phyloP scores from a whole-genome alignment of 2,113 vertebrate species.

The Hippocampus guttulatus region DNA sequence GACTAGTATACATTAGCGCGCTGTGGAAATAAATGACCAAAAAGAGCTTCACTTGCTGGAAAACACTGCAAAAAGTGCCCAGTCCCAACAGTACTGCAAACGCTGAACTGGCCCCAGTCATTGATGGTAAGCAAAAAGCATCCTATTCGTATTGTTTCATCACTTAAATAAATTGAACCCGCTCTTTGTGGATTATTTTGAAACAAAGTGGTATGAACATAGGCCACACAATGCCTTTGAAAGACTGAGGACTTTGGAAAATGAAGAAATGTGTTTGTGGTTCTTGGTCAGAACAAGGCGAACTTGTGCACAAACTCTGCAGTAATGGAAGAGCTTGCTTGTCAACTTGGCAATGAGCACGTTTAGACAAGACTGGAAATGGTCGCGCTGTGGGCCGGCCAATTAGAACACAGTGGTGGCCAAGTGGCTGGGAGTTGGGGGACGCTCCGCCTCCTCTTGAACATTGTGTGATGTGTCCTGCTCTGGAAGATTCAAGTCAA shows the following conservation, averaged over 20 bases:
- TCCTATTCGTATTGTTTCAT: neutral
- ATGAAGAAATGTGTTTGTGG: constrained; percentile 13
- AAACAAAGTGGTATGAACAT: constrained; percentile 8
- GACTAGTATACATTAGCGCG: constrained; percentile 23
- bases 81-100: constrained; percentile 36
- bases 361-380: constrained; percentile 20
- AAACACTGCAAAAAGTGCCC: constrained; percentile 43
- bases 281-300: constrained; percentile 51
- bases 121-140: constrained; percentile 14
- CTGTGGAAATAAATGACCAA: constrained; percentile 32
- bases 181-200: constrained; percentile 12
- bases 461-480: constrained; percentile 33
- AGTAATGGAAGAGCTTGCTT: constrained; percentile 54
- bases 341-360: constrained; percentile 50
- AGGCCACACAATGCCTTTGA: constrained; percentile 31
- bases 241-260: constrained; percentile 21
- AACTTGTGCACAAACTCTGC: constrained; percentile 62
- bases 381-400: constrained; percentile 12
- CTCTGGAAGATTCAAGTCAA: constrained; percentile 33
- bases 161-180: constrained; percentile 42
- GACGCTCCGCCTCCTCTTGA: constrained; percentile 27
- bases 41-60: constrained; percentile 32
- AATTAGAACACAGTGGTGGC: constrained; percentile 41
- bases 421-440: constrained; percentile 37
- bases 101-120: constrained; percentile 18